Conservation (phyloP, 2,113 vertebrate species). For the Lophotis ruficrista region DNA sequence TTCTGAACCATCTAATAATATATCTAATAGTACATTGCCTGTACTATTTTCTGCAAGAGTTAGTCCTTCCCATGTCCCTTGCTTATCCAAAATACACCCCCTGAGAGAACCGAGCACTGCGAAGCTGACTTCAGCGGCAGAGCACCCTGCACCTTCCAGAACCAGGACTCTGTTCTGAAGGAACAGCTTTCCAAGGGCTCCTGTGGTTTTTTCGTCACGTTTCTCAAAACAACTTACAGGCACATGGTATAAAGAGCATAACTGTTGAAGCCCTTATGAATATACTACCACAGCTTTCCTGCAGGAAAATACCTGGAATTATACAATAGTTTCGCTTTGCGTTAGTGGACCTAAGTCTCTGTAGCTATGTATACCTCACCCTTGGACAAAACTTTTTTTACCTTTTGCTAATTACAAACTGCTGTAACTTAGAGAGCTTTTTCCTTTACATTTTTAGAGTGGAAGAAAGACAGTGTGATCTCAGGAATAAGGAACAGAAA, state of each 20-base stretch:
- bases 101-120: not conserved
- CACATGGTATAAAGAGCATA: not conserved
- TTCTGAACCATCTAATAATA: not conserved
- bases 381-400: not conserved
- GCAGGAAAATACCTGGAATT: not conserved
- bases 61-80: not conserved
- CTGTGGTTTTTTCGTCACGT: not conserved
- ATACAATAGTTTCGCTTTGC: not conserved
- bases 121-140: not conserved
- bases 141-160: not conserved
- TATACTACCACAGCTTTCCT: not conserved
- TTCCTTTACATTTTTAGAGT: not conserved
- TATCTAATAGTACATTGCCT: not conserved
- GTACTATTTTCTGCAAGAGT: not conserved
- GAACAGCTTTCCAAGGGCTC: not conserved
- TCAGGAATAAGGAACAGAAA: not conserved
- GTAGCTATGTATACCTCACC: not conserved
- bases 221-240: not conserved
- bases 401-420: not conserved
- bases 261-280: not conserved
- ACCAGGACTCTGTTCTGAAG: not conserved
- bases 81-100: not conserved
- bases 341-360: not conserved
- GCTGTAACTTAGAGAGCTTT: not conserved
- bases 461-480: not conserved